Evolutionary conservation across 2,113 vertebrate genomes (phyloP).

Genomic region (Plecturocebus donacophilus): DNA sequence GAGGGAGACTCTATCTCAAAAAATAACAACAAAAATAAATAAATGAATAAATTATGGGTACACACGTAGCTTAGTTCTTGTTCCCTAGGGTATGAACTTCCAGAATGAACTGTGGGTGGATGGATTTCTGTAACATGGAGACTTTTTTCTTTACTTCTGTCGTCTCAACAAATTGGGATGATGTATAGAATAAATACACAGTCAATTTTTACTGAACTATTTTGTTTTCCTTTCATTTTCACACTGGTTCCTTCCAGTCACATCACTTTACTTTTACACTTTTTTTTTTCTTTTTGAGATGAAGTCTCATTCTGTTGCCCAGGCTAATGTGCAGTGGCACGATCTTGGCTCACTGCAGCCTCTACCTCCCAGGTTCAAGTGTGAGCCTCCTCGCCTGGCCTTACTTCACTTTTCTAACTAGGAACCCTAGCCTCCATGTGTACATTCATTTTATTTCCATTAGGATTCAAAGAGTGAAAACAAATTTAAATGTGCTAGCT

Average conservation of each 20-base stretch:
- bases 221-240: background rate
- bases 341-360: no score
- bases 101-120: background rate
- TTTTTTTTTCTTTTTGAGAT: background rate
- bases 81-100: background rate
- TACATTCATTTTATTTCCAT: background rate
- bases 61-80: background rate
- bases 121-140: background rate
- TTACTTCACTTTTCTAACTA: no score
- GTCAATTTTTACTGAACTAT: background rate
- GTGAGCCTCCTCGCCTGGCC: no score
- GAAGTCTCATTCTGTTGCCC: no score
- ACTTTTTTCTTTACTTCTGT: background rate
- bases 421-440: background rate
- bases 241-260: background rate
- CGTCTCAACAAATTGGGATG: background rate
- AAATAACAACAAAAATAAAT: no score
- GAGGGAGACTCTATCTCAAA: no score
- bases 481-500: background rate
- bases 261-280: background rate
- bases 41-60: background rate
- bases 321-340: no score
- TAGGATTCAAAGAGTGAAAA: background rate
- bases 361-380: no score
- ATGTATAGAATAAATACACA: background rate